Percentiles rank a stretch among this genome's conserved stretches.
These are phyloP conservation scores for Oncorhynchus keta DNA, from an alignment of 2,113 vertebrate species.

Conservation along the genomic window DNA sequence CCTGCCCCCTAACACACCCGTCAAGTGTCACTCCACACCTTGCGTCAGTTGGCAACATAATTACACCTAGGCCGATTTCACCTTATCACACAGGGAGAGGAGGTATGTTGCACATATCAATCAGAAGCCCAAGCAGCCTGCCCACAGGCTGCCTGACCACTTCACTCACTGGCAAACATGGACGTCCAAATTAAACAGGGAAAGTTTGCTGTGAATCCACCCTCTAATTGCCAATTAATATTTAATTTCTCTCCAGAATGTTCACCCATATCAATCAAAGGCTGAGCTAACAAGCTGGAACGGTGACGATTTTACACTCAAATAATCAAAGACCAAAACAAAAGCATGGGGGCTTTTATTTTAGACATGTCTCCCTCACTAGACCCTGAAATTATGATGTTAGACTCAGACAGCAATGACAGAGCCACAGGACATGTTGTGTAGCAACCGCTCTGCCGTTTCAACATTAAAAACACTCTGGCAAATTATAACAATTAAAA, in stretches of 20 bases:
- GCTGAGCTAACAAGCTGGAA: slow-evolving; percentile 63
- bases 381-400: not conserved
- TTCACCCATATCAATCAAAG: slow-evolving; percentile 64
- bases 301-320: slow-evolving; percentile 58
- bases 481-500: no score
- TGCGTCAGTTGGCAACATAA: slow-evolving; percentile 48
- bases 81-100: slow-evolving; percentile 51
- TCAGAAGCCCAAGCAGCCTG: slow-evolving; percentile 39
- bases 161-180: slow-evolving; percentile 13
- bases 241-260: slow-evolving; percentile 59
- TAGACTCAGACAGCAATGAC: no score
- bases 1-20: slow-evolving; percentile 12
- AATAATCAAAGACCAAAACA: slow-evolving; percentile 49
- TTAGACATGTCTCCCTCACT: not conserved
- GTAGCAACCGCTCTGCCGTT: no score
- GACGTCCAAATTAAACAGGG: slow-evolving; percentile 50
- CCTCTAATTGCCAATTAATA: slow-evolving; percentile 71
- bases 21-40: slow-evolving; percentile 33
- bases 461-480: no score
- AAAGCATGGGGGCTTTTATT: slow-evolving; percentile 28
- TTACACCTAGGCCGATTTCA: slow-evolving; percentile 56
- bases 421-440: no score
- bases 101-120: slow-evolving; percentile 55
- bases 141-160: slow-evolving; percentile 23
- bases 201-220: slow-evolving; percentile 62